Evolutionary conservation across 2,888 invertebrate species (phyloP).

Genomic region (Deilephila elpenor): DNA sequence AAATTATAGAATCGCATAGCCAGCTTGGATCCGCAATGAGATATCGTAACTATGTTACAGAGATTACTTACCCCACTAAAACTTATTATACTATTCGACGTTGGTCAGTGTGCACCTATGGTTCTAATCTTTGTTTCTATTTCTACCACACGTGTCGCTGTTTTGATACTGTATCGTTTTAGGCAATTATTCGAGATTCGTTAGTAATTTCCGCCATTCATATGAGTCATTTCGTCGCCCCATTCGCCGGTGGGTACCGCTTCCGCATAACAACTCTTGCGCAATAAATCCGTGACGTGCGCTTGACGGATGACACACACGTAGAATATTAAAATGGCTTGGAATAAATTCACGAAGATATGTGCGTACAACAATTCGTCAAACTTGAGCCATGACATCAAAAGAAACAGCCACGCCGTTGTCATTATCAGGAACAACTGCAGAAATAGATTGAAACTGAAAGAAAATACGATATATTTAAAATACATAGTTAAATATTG

Average conservation of each 20-base stretch:
- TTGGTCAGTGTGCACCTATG: constrained; percentile 20
- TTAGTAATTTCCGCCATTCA: constrained; percentile 87
- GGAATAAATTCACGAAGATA: constrained; percentile 90
- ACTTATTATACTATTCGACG: background rate
- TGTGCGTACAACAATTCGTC: constrained; percentile 90
- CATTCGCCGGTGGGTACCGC: constrained; percentile 91
- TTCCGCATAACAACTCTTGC: constrained; percentile 91
- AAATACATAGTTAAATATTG: no score
- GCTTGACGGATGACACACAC: constrained; percentile 91
- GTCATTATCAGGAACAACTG: constrained; percentile 90
- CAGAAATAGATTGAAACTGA: constrained; percentile 91
- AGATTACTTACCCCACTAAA: constrained; percentile 6
- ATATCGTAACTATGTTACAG: constrained; percentile 16
- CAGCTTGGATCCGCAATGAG: background rate
- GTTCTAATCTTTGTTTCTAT: constrained; percentile 16
- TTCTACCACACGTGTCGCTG: background rate
- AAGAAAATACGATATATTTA: constrained; percentile 53
- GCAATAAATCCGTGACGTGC: constrained; percentile 90
- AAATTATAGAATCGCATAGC: background rate
- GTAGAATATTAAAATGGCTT: constrained; percentile 90
- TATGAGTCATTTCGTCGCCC: constrained; percentile 95
- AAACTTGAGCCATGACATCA: constrained; percentile 90
- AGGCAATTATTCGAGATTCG: background rate
- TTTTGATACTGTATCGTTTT: background rate
- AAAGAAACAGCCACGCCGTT: constrained; percentile 89